Base-by-base conservation (phyloP, 2,797 vertebrate species). In the Diglossa cyanea region DNA sequence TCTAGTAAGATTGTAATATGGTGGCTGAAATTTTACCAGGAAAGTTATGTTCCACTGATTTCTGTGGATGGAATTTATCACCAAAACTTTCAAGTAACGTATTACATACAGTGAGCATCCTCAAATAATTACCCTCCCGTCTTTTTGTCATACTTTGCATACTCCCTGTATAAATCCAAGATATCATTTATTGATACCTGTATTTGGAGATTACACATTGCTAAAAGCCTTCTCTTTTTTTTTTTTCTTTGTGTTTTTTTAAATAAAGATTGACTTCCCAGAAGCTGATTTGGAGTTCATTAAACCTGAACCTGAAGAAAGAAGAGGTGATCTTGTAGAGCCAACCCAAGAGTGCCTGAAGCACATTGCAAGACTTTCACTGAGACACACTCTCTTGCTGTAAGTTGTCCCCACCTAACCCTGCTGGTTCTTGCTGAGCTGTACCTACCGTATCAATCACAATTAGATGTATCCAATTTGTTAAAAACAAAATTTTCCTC, bases 201-300 rank as follows among this genome's bases (percentile, higher is more conserved):
- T 48, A 10, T 33, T 12, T 11, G 39, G 20, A 58, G 39, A 76
- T 73, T 31, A 28, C 0, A 7, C 28, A 9, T 30, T 33, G 9
- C 18, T 90, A 60, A 91, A 71, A 90, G 10, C 18, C 5, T 44
- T 77, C 3, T 20, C 1, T 17, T 7, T 13, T 19, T 19, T 19
- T 19, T 10, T 7, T 11, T 42, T 25, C 44, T 45, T 54, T 45
- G 7, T 19, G 40, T 20, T 7, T 51, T 30, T 54, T 24, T 8
- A 1, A 53, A 87, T 78, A 11, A 85, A 98, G 98, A 58, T 98
- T 20, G 83, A 97, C 86, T 98, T 98, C 86, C 97, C 96, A 84
- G 90, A 93, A 71, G 31, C 63, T n/a, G 75, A 68, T n/a, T 91
- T 96, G 90, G 67, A 95, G n/a, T 96, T 93, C 44, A 50, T 94